Evolutionary conservation across 2,888 invertebrate genomes (phyloP), one percentile per base, ranked within the genome.

Genomic region (Drosophila falleni): DNA sequence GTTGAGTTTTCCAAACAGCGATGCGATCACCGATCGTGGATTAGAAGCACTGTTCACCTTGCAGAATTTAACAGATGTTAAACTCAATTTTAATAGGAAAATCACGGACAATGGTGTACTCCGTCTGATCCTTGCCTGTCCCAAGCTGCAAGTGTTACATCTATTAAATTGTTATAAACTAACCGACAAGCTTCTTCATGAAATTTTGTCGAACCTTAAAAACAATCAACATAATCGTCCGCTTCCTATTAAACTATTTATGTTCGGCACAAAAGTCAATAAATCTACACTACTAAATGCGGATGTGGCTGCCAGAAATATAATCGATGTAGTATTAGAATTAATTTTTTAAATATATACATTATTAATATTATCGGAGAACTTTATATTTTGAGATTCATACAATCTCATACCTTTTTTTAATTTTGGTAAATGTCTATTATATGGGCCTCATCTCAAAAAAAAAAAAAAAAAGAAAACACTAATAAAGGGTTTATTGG

Each of bases 181-280:
- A 0, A 47, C 61, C 4, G 60, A 63, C 0, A 66, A 72, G 8
- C 46, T 85, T 0, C 31, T 79, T 0, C 0, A 11, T 5, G 65
- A 71, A 19, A 46, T 85, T 0, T 39, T 87, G 26, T 31, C 15
- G 0, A 71, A 70, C 4, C n/a, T 82, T 8, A 55, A 50, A 29
- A 33, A 3, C 0, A 13, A 50, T 19, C 23, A 23, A 2, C 44
- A 26, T 1, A 23, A 50, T 1, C 82, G 85, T 0, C 15, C 33
- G 15, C 41, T 81, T 16, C 85, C 85, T 3, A 64, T 85, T 6
- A 23, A 60, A 9, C 11, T 85, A 1, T 29, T 29, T 29, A 29
- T 29, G 29, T 23, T 23, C 23, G 23, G 23, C 23, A 23, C 23
- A 2, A 23, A 23, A 23, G 23, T 23, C 23, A 23, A 23, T 23